Evolutionary conservation across 2,113 vertebrate species (phyloP).

Genomic region (Ploceus nigricollis): DNA sequence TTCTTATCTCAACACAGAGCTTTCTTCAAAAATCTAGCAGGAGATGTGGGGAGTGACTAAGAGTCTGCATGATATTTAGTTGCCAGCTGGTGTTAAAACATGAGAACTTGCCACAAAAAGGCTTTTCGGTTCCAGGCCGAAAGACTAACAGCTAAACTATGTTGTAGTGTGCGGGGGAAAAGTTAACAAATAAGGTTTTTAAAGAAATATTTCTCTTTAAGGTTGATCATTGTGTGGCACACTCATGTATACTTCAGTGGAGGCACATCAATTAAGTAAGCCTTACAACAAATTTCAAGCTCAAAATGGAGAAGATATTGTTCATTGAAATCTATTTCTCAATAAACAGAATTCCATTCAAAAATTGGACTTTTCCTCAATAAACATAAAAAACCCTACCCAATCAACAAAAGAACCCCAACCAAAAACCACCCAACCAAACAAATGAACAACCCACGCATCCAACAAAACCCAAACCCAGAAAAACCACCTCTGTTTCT

Average conservation of each 20-base stretch:
- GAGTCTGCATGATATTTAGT: neutral
- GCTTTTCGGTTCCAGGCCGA: neutral
- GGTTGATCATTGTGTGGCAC: neutral
- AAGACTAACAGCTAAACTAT: neutral
- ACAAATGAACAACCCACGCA: accelerated
- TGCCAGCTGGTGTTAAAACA: neutral
- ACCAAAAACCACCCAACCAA: neutral
- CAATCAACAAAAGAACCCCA: neutral
- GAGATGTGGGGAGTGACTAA: neutral
- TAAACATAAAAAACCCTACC: neutral
- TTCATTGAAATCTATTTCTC: neutral
- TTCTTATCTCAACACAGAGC: neutral
- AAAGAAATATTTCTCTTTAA: neutral
- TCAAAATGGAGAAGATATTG: neutral
- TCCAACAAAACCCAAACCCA: neutral
- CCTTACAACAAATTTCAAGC: neutral
- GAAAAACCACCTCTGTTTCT: neutral
- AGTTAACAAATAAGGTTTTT: neutral
- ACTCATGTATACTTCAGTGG: neutral
- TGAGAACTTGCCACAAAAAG: neutral
- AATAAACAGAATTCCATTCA: neutral
- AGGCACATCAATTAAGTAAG: neutral
- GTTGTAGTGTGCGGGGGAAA: accelerated
- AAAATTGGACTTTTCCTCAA: neutral
- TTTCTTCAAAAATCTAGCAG: neutral